A percentile compares a stretch with the other conserved stretches of the same genome.
Conservation (phyloP, 2,888 invertebrate genomes). For the Dione vanillae region DNA sequence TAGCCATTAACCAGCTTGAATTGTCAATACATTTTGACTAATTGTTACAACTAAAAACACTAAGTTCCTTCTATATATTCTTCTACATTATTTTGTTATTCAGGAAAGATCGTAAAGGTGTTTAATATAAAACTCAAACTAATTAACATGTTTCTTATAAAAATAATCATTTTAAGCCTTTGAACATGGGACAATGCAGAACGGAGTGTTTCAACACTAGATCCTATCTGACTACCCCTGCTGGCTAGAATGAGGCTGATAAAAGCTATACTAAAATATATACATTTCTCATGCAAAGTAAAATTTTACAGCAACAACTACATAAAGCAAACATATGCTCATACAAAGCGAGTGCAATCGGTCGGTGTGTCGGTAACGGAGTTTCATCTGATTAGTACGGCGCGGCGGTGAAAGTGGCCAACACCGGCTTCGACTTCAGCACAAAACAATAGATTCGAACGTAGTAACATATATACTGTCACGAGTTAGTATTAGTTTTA, state of each 20-base stretch:
- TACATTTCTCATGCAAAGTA: not conserved
- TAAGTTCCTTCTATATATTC: too few relatives aligned
- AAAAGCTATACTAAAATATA: not conserved
- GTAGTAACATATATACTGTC: constrained; percentile 18
- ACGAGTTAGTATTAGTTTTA: constrained; percentile 18
- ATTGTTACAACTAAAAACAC: too few relatives aligned
- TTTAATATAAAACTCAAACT: not conserved
- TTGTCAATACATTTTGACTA: too few relatives aligned
- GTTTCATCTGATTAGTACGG: constrained; percentile 45
- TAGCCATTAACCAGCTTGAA: too few relatives aligned
- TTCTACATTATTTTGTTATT: too few relatives aligned
- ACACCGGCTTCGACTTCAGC: constrained; percentile 29
- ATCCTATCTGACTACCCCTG: too few relatives aligned
- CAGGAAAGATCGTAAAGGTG: too few relatives aligned
- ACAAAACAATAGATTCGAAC: constrained; percentile 36
- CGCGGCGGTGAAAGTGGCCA: constrained; percentile 49
- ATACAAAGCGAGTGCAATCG: constrained; percentile 43
- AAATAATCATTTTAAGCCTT: too few relatives aligned
- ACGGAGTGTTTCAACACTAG: too few relatives aligned
- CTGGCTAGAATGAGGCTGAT: too few relatives aligned
- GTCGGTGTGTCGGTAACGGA: constrained; percentile 44
- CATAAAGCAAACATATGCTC: constrained; percentile 4
- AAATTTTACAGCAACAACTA: constrained; percentile 15
- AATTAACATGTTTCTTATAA: too few relatives aligned
- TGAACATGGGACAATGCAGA: too few relatives aligned